Evolutionary conservation across 2,888 invertebrate genomes (phyloP), one percentile per base, ranked within the genome.

Genomic region (Tinea semifulvella): DNA sequence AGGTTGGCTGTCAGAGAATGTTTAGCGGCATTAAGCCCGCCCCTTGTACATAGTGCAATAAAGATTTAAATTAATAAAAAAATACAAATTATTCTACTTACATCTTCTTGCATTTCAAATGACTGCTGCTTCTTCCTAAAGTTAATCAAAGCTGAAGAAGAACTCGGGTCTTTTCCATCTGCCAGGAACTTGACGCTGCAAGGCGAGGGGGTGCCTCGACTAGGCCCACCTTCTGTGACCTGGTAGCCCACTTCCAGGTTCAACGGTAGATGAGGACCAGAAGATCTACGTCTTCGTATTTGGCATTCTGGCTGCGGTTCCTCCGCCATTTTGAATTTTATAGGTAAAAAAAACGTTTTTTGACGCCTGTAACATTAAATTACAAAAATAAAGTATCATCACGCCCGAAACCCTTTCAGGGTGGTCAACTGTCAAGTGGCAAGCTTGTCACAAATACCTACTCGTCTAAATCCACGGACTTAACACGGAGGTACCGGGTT

Each of bases 41-140:
- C n/a, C n/a, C n/a, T n/a, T n/a, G n/a, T n/a, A n/a, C n/a, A n/a
- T n/a, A n/a, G n/a, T n/a, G n/a, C n/a, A n/a, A n/a, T n/a, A n/a
- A n/a, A n/a, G n/a, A n/a, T n/a, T n/a, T n/a, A n/a, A n/a, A n/a
- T n/a, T n/a, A n/a, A n/a, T n/a, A n/a, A n/a, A n/a, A n/a, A n/a
- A n/a, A n/a, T n/a, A n/a, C n/a, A n/a, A n/a, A n/a, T n/a, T n/a
- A 22, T 5, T 22, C 10, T 17, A 25, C 22, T 20, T 40, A 40
- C 40, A 40, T 40, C 18, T 2, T 38, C 38, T 62, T 80, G 79
- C 50, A 82, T 71, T 53, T 82, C 82, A 57, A 82, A 79, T 3
- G 80, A 80, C 53, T 74, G 76, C 51, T 80, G 80, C 47, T 79
- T 79, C 57, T 77, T 80, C 52, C 79, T 72, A 53, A 72, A 82